phyloP scores from a whole-genome alignment of 2,797 vertebrate genomes.

The Clarias laeviceps region DNA sequence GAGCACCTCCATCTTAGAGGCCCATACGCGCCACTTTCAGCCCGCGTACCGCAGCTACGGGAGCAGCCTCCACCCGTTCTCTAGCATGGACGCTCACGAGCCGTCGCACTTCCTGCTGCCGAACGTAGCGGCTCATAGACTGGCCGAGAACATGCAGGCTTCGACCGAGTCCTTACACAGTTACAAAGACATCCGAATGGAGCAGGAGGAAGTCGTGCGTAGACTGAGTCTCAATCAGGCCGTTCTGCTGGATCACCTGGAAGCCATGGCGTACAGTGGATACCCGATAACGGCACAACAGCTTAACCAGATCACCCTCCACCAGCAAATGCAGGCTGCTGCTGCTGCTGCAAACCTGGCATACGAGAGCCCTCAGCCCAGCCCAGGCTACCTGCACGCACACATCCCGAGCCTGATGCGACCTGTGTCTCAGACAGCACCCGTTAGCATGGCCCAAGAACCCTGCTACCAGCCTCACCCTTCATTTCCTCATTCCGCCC shows the following conservation, averaged over 20 bases:
- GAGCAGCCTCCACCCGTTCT: conserved; percentile 84
- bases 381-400: conserved; percentile 83
- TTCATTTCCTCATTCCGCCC: conserved; percentile 87
- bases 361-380: conserved; percentile 78
- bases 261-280: conserved; percentile 83
- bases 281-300: conserved; percentile 78
- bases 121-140: conserved; percentile 80
- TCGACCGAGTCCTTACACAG: conserved; percentile 71
- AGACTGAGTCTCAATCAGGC: conserved; percentile 87
- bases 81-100: conserved; percentile 77
- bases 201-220: conserved; percentile 83
- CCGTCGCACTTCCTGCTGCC: conserved; percentile 72
- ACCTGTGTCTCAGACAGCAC: conserved; percentile 76
- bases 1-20: conserved; percentile 97
- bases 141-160: conserved; percentile 80
- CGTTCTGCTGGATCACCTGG: conserved; percentile 87
- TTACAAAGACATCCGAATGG: conserved; percentile 81
- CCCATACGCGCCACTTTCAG: conserved; percentile 91
- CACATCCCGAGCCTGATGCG: conserved; percentile 81
- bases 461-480: conserved; percentile 76
- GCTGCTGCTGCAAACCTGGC: conserved; percentile 74
- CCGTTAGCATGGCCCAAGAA: conserved; percentile 72
- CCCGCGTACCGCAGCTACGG: conserved; percentile 85
- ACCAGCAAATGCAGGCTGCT: conserved; percentile 79
- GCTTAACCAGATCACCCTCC: conserved; percentile 80